These are phyloP conservation scores for Plecotus auritus DNA, from an alignment of 2,113 vertebrate species.

Conservation along the genomic window DNA sequence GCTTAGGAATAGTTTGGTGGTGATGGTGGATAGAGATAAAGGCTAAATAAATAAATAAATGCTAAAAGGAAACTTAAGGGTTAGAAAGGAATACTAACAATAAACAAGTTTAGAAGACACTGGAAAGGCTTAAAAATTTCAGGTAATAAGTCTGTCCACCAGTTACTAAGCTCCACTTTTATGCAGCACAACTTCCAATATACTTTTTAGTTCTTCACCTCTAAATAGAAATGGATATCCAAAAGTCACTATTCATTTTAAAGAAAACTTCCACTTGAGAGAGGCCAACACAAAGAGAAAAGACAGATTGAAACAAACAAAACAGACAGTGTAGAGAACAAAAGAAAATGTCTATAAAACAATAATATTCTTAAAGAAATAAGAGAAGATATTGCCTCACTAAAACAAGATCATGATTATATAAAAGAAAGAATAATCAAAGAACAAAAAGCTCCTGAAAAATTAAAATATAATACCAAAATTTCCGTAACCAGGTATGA, in stretches of 20 bases:
- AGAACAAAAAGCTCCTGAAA: neutral
- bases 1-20: neutral
- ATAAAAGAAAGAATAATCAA: neutral
- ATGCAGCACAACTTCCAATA: neutral
- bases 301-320: neutral
- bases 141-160: neutral
- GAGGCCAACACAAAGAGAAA: neutral
- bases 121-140: neutral
- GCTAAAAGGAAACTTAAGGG: neutral
- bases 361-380: neutral
- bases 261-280: neutral
- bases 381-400: neutral
- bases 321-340: neutral
- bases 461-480: neutral
- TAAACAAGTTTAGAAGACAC: neutral
- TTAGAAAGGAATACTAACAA: neutral
- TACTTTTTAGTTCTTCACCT: neutral
- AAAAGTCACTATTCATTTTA: neutral
- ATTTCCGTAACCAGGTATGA: neutral
- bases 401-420: neutral
- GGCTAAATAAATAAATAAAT: neutral
- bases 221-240: neutral
- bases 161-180: neutral
- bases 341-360: constrained; percentile 6
- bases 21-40: neutral